A percentile compares a stretch with the other conserved stretches of the same genome.
phyloP scores from a whole-genome alignment of 2,113 vertebrate species.

The Mesocricetus auratus region DNA sequence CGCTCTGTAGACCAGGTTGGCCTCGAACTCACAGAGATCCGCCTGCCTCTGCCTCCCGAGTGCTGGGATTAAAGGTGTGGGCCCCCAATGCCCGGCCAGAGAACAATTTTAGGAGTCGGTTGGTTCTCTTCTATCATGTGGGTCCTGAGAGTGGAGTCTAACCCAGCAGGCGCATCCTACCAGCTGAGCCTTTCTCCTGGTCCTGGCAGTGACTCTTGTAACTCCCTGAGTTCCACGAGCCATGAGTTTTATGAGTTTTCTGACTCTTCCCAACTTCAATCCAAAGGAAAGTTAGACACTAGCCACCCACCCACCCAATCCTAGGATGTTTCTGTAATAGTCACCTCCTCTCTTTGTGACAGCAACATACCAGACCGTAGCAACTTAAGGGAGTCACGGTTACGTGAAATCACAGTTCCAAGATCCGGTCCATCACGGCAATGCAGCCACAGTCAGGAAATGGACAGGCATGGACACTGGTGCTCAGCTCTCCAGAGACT shows the following conservation, averaged over 20 bases:
- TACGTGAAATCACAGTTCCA: neutral
- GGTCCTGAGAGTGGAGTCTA: neutral
- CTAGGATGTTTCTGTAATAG: neutral
- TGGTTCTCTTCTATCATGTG: neutral
- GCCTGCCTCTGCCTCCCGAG: too few relatives aligned
- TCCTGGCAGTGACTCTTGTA: neutral
- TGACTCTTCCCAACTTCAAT: neutral
- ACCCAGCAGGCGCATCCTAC: neutral
- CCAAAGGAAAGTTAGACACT: neutral
- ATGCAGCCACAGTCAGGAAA: neutral
- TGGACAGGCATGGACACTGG: neutral
- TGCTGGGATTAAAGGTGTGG: too few relatives aligned
- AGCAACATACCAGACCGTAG: neutral
- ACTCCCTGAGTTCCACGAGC: neutral
- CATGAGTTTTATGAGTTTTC: neutral
- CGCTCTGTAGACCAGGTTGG: too few relatives aligned
- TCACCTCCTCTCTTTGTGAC: neutral
- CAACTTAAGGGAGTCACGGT: neutral
- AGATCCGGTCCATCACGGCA: neutral
- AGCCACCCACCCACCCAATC: neutral
- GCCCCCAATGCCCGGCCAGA: too few relatives aligned
- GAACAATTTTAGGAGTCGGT: neutral
- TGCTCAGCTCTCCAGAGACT: neutral
- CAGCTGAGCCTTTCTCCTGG: neutral
- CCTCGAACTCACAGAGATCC: too few relatives aligned